Evolutionary conservation across 2,888 invertebrate species (phyloP).

Genomic region (Macrosoma leucophasiata): DNA sequence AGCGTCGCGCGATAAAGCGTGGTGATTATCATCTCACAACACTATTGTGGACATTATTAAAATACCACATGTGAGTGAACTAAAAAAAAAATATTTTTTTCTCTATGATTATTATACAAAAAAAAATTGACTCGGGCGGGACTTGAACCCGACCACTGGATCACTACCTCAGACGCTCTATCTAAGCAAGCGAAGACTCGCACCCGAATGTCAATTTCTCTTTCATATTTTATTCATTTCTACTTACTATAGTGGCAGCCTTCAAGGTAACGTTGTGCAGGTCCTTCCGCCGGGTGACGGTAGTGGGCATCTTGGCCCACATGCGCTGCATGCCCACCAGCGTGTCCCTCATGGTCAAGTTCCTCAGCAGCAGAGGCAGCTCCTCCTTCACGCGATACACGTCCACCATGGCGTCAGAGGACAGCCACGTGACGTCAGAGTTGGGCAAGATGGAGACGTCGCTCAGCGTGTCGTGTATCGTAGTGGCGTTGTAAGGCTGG

Average conservation of each 20-base stretch:
- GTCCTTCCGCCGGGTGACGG: constrained; percentile 44
- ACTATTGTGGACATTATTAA: no score
- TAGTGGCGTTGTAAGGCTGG: constrained; percentile 27
- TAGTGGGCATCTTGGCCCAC: constrained; percentile 36
- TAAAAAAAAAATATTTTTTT: no score
- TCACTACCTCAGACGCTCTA: no score
- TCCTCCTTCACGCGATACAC: constrained; percentile 41
- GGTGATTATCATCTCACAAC: no score
- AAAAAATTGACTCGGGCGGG: no score
- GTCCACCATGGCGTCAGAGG: constrained; percentile 38
- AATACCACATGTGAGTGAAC: no score
- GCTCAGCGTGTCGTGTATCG: constrained; percentile 29
- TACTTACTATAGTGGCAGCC: constrained; percentile 44
- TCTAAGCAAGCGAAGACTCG: no score
- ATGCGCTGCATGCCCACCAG: constrained; percentile 27
- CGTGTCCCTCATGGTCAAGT: constrained; percentile 25
- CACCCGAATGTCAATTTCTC: no score
- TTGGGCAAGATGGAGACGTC: constrained; percentile 45
- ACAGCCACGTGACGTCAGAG: constrained; percentile 46
- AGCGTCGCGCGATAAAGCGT: no score
- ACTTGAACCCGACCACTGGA: no score
- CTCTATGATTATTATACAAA: no score
- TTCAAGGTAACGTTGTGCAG: constrained; percentile 40
- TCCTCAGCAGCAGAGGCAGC: constrained; percentile 31
- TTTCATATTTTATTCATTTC: no score